Evolutionary conservation across 2,113 vertebrate species (phyloP), one percentile per base, ranked within the genome.

Genomic region (Tor tambroides): DNA sequence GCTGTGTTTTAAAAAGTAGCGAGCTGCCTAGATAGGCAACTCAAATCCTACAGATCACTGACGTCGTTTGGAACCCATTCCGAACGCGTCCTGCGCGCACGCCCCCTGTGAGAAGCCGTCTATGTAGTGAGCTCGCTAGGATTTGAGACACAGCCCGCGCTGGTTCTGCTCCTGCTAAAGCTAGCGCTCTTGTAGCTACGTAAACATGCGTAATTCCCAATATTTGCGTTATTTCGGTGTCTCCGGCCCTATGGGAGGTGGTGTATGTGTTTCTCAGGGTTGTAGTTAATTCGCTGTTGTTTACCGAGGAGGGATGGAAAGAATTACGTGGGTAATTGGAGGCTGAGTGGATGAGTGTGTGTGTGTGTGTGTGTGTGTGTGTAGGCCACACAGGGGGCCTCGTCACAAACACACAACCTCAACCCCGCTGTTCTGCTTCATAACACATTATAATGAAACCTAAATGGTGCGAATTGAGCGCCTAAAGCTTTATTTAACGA

Each of bases 311-410:
- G 41, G 86, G 71, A 76, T 30, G 77, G 76, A 80, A 86, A 80
- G 28, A 85, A 87, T 65, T 21, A 77, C 49, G 85, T 80, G 65
- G 85, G 87, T 69, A 90, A 82, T 88, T 89, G 87, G 77, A 89
- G 83, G 87, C 76, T 89, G 23, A 6, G 51, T 46, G 38, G 46
- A 71, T 78, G 89, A 6, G 9, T 46, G 12, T 43, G 35, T 51
- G 88, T 84, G 77, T 78, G 88, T 11, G 9, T 76, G 12, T 28
- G 38, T 56, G 46, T 51, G 49, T 14, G 11, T 77, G 38, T 59
- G 88, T 84, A 51, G 65, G 81, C 65, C 81, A 83, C 43, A 71
- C 65, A 72, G 65, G 43, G 61, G 81, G 19, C 28, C 26, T 65
- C n/a, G n/a, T 54, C 67, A 38, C 46, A 74, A 59, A 54, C 32